Evolutionary conservation across 2,888 invertebrate genomes (phyloP).

Genomic region (Heliconius ismenius): DNA sequence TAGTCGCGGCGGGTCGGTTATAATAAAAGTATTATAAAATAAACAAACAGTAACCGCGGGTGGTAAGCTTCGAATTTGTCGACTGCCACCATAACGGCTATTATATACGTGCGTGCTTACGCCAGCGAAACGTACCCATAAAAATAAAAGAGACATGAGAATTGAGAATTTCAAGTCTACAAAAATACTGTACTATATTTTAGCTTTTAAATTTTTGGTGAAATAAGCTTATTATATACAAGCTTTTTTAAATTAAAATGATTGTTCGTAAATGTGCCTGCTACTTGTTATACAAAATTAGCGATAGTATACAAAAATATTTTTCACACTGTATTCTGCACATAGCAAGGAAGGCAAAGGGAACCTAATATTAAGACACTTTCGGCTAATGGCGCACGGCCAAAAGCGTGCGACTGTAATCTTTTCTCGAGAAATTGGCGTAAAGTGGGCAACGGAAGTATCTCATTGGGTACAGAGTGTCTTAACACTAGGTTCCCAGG

Average conservation of each 20-base stretch:
- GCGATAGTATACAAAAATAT: not conserved
- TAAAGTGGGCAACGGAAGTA: no score
- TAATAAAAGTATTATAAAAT: constrained; percentile 30
- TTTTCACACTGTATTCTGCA: not conserved
- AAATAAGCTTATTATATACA: not conserved
- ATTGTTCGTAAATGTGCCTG: not conserved
- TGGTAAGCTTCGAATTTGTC: constrained; percentile 34
- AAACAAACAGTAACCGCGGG: constrained; percentile 37
- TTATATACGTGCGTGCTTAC: constrained; percentile 24
- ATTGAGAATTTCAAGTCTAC: constrained; percentile 27
- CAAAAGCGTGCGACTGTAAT: no score
- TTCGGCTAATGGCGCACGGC: no score
- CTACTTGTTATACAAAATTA: not conserved
- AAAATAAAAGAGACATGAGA: constrained; percentile 34
- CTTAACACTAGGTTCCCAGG: not conserved
- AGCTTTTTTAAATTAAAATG: constrained; percentile 3
- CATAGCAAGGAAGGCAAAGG: not conserved
- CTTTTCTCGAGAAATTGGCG: no score
- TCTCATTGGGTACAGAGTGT: not conserved
- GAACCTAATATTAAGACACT: not conserved
- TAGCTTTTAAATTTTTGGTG: not conserved
- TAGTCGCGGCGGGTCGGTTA: constrained; percentile 19
- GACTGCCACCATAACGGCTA: constrained; percentile 32
- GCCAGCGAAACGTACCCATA: constrained; percentile 34
- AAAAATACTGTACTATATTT: constrained; percentile 15